A percentile compares a stretch with the other conserved stretches of the same genome.
phyloP scores from a whole-genome alignment of 2,797 vertebrate genomes.

The Lepilemur ruficaudatus region DNA sequence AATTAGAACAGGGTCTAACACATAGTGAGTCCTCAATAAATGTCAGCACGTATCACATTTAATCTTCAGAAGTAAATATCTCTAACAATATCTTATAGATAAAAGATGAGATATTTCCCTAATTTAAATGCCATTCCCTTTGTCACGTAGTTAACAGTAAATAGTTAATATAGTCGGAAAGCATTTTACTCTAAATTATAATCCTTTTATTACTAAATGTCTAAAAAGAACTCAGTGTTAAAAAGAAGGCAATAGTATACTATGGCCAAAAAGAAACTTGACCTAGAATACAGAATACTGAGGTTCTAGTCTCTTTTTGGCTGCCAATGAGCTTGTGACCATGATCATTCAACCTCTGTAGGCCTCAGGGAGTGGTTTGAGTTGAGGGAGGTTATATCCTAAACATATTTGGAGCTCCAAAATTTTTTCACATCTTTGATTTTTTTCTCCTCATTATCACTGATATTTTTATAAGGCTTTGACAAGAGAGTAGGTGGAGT shows the following conservation, averaged over 20 bases:
- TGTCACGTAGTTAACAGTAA: background rate
- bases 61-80: background rate
- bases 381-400: background rate
- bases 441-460: background rate
- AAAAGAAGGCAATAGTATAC: background rate
- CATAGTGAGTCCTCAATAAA: background rate
- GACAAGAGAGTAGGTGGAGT: slow-evolving; percentile 6
- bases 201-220: background rate
- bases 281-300: background rate
- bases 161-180: background rate
- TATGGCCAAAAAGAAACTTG: background rate
- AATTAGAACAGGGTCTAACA: background rate
- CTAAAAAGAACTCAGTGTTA: background rate
- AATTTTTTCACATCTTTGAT: background rate
- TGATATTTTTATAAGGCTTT: slow-evolving; percentile 45
- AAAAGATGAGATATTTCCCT: background rate
- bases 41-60: background rate
- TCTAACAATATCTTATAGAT: background rate
- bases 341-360: background rate
- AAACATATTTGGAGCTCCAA: background rate
- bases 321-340: background rate
- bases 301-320: background rate
- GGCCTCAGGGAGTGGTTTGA: background rate
- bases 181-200: background rate
- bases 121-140: background rate